phyloP scores from a whole-genome alignment of 2,797 vertebrate species.

The Cynopterus sphinx region DNA sequence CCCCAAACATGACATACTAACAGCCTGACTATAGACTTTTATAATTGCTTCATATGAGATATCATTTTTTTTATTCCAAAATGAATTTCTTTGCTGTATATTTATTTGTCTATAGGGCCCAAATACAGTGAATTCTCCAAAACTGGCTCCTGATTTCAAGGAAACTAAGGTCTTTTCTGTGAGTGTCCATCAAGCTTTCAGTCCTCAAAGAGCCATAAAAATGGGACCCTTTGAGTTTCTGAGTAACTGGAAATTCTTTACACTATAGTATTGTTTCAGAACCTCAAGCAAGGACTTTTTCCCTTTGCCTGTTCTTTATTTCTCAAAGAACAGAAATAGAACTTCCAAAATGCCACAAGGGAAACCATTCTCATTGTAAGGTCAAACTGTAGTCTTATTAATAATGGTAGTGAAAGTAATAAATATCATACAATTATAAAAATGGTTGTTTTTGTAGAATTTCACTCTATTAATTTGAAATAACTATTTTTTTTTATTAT shows the following conservation, averaged over 20 bases:
- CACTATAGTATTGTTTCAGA: slow-evolving; percentile 67
- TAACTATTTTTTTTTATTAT: slow-evolving; percentile 20
- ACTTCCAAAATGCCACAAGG: slow-evolving; percentile 71
- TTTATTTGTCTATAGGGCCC: slow-evolving; percentile 18
- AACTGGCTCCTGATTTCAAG: slow-evolving; percentile 42
- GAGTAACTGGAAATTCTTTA: slow-evolving; percentile 61
- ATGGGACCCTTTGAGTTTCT: slow-evolving; percentile 47
- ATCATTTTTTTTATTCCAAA: slow-evolving; percentile 71
- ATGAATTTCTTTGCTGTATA: slow-evolving; percentile 74
- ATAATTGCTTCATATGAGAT: slow-evolving; percentile 75
- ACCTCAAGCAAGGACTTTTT: slow-evolving; percentile 58
- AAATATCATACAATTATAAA: slow-evolving; percentile 63
- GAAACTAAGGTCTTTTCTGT: slow-evolving; percentile 44
- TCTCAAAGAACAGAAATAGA: slow-evolving; percentile 75
- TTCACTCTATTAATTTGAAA: slow-evolving; percentile 54
- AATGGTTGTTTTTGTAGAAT: slow-evolving; percentile 52
- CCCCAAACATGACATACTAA: slow-evolving; percentile 74
- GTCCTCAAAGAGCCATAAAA: slow-evolving; percentile 48
- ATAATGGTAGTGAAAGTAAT: slow-evolving; percentile 58
- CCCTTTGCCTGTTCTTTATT: slow-evolving; percentile 66
- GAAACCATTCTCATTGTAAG: slow-evolving; percentile 65
- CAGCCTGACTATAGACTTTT: slow-evolving; percentile 73
- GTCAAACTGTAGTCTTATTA: slow-evolving; percentile 66
- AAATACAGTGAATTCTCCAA: not conserved
- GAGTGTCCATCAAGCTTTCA: slow-evolving; percentile 51